These are phyloP conservation scores for Salarias fasciatus DNA, from an alignment of 2,797 vertebrate species.

Conservation along the genomic window DNA sequence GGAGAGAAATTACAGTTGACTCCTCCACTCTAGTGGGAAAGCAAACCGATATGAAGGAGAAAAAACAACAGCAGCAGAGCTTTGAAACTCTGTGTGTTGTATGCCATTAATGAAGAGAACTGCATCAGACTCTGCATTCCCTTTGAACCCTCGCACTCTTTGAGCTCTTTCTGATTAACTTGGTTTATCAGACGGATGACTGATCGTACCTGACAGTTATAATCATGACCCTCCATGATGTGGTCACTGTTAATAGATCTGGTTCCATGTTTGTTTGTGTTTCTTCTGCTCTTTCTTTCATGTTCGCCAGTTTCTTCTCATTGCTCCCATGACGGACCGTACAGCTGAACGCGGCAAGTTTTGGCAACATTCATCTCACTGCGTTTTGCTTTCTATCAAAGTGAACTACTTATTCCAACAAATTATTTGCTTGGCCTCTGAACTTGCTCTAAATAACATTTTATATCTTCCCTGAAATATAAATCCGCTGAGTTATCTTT, in stretches of 20 bases:
- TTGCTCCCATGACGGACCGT: slow-evolving; percentile 12
- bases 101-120: slow-evolving; percentile 70
- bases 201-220: slow-evolving; percentile 59
- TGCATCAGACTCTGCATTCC: slow-evolving; percentile 53
- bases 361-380: slow-evolving; percentile 19
- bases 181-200: slow-evolving; percentile 55
- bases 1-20: slow-evolving; percentile 81
- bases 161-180: slow-evolving; percentile 63
- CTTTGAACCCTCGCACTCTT: slow-evolving; percentile 64
- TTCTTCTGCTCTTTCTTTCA: slow-evolving; percentile 3
- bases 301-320: slow-evolving; percentile 33
- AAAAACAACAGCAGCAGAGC: slow-evolving; percentile 64
- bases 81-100: slow-evolving; percentile 75
- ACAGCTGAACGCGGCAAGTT: slow-evolving; percentile 12
- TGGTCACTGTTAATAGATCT: slow-evolving; percentile 36
- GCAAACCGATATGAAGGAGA: slow-evolving; percentile 67
- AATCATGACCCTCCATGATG: slow-evolving; percentile 49
- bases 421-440: slow-evolving; percentile 71
- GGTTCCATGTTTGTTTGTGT: slow-evolving; percentile 22
- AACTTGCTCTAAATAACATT: slow-evolving; percentile 68
- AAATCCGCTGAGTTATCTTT: slow-evolving; percentile 72
- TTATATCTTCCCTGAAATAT: slow-evolving; percentile 49
- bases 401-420: slow-evolving; percentile 44
- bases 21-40: slow-evolving; percentile 73
- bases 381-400: slow-evolving; percentile 16